Evolutionary conservation across 1,140 invertebrate species (phyloP).

Genomic region (Halyomorpha halys): DNA sequence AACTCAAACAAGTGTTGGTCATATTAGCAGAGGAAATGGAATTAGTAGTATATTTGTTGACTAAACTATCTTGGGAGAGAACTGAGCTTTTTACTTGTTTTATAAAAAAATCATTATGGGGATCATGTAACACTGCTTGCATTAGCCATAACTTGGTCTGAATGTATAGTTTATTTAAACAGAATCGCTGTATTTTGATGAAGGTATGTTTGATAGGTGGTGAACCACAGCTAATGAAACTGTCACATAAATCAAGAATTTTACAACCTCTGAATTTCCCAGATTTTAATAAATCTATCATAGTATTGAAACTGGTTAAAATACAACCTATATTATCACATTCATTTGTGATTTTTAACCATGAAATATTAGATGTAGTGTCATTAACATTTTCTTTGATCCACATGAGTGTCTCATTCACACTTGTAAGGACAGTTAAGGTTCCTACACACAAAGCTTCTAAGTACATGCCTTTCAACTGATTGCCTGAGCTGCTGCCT

Average conservation of each 20-base stretch:
- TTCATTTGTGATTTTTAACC: too few relatives aligned
- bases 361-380: too few relatives aligned
- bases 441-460: too few relatives aligned
- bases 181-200: constrained; percentile 10
- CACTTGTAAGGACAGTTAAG: too few relatives aligned
- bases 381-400: too few relatives aligned
- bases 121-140: constrained; percentile 18
- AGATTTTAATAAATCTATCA: background rate
- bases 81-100: background rate
- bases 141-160: constrained; percentile 19
- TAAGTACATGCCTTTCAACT: too few relatives aligned
- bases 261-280: constrained; percentile 15
- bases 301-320: background rate
- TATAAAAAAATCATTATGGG: constrained; percentile 17
- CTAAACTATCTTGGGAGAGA: background rate
- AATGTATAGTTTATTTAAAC: constrained; percentile 15
- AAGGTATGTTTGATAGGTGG: background rate
- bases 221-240: background rate
- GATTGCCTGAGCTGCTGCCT: too few relatives aligned
- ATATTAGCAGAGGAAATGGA: background rate
- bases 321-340: background rate
- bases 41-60: background rate
- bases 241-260: constrained; percentile 18
- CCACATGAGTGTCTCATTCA: too few relatives aligned
- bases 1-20: background rate